These are phyloP conservation scores for Orthonyx spaldingii DNA, from an alignment of 2,113 vertebrate genomes.

Conservation along the genomic window DNA sequence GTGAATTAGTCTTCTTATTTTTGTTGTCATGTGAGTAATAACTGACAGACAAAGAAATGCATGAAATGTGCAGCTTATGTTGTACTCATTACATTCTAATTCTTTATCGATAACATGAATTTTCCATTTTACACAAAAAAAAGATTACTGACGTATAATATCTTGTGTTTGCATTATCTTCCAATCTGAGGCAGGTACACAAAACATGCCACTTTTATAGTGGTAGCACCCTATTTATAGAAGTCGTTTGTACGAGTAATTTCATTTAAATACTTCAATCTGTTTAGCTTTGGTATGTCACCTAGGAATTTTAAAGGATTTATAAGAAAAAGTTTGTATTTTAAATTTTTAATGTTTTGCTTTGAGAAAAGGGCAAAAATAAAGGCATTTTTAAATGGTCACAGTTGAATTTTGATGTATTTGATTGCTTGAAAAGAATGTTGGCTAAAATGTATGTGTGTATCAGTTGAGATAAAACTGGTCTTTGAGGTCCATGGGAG, in stretches of 20 bases:
- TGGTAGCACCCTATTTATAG: background rate
- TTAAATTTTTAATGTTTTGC: background rate
- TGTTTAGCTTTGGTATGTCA: background rate
- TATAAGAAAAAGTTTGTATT: background rate
- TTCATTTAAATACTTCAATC: background rate
- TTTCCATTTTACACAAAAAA: background rate
- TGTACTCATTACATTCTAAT: background rate
- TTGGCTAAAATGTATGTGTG: background rate
- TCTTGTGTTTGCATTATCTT: background rate
- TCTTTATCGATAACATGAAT: background rate
- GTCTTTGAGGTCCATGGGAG: background rate
- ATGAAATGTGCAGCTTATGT: background rate
- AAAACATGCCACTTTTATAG: background rate
- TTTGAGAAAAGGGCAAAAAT: background rate
- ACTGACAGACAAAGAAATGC: background rate
- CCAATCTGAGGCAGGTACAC: background rate
- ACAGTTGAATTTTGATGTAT: background rate
- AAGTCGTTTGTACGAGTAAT: background rate
- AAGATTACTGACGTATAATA: background rate
- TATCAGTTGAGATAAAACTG: background rate
- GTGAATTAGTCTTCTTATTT: background rate
- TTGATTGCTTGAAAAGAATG: background rate
- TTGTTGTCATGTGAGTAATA: background rate
- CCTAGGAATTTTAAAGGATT: background rate
- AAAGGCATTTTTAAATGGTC: background rate